Base-by-base conservation (phyloP, 2,113 vertebrate species). In the Microtus richardsoni region DNA sequence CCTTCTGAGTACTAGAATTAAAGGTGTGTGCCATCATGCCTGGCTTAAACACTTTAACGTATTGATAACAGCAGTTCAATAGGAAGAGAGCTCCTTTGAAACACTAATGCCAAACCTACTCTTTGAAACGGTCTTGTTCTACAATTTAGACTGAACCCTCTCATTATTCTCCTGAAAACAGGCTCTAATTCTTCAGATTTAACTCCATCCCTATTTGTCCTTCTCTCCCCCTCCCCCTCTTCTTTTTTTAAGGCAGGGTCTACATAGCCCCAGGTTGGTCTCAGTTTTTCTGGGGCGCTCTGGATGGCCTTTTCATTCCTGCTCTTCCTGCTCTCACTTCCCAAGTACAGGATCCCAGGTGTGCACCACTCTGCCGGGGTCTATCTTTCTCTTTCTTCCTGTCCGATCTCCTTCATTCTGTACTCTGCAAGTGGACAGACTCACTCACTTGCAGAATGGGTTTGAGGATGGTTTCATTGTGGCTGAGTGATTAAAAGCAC, bases 81-180 rank as follows among this genome's bases (percentile, higher is more conserved):
- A 36, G 75, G 88, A 91, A 54, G 66, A 77, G 16, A 75, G 88
- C 68, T 60, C 74, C 68, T 87, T 58, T 77, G 80, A 90, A 88
- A 88, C 90, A 78, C 0, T 88, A 14, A 39, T 87, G 62, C 41
- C 28, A 85, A 85, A 66, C 26, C 60, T 47, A 44, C 58, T 68
- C 47, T 86, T 68, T 68, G 62, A 68, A 62, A 47, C 9, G 10
- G 62, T 49, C 7, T 66, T 47, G 41, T 44, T 49, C 30, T 54
- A 19, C 33, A 66, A 16, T 7, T 21, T 22, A 26, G 33, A 36
- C 47, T n/a, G 22, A 30, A 19, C 12, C 19, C 64, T 86, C 44
- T 33, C 33, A 8, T 44, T 44, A 70, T 64, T 47, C 64, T 70
- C 44, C 83, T 85, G n/a, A 85, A 66, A 26, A 58, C 24, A 83